These are phyloP conservation scores for Pelecanus crispus DNA, from an alignment of 2,113 vertebrate species.

Conservation along the genomic window DNA sequence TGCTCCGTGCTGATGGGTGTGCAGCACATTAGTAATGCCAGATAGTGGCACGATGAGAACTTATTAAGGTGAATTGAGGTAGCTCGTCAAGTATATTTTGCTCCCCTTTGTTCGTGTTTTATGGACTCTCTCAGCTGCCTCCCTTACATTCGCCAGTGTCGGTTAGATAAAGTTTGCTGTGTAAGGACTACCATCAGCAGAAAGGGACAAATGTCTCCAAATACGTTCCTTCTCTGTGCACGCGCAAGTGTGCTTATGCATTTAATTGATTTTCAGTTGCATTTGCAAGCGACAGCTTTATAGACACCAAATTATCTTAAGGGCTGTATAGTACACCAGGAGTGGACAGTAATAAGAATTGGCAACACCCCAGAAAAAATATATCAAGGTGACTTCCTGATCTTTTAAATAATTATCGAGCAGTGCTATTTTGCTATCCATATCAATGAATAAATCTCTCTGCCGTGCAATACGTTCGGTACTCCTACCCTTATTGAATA, in stretches of 20 bases:
- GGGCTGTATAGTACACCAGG: not conserved
- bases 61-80: slow-evolving; percentile 53
- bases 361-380: not conserved
- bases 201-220: not conserved
- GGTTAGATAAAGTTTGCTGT: not conserved
- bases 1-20: not conserved
- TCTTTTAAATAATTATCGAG: not conserved
- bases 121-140: slow-evolving; percentile 14
- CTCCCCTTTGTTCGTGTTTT: not conserved
- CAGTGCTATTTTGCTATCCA: not conserved
- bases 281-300: not conserved
- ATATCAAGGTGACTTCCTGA: not conserved
- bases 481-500: not conserved
- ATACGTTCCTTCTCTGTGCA: not conserved
- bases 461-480: not conserved
- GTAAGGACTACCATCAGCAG: not conserved
- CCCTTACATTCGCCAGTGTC: not conserved
- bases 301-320: not conserved
- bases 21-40: slow-evolving; percentile 6
- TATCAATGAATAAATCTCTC: not conserved
- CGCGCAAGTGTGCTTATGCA: fast-evolving
- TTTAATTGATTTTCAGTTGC: not conserved
- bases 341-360: not conserved
- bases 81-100: slow-evolving; percentile 18
- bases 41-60: not conserved